These are phyloP conservation scores for Bostrychus sinensis DNA, from an alignment of 2,113 vertebrate species.

Conservation along the genomic window DNA sequence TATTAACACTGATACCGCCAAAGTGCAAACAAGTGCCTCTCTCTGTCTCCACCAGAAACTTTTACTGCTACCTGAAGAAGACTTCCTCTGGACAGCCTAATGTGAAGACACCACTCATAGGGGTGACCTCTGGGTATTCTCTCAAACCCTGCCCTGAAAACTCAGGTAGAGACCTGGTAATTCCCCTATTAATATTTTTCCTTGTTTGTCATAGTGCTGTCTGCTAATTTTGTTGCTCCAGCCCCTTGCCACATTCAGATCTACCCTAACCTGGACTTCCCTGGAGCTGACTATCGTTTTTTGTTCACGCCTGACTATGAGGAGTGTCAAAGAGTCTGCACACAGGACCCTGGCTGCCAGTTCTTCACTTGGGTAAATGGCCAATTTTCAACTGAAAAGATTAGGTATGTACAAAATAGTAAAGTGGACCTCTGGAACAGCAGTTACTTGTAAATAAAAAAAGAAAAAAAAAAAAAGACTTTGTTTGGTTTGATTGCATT, in stretches of 20 bases:
- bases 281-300: slow-evolving; percentile 36
- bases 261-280: slow-evolving; percentile 61
- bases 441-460: background rate
- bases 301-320: slow-evolving; percentile 52
- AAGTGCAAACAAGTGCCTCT: too few relatives aligned
- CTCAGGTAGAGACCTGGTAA: background rate
- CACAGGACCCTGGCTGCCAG: slow-evolving; percentile 58
- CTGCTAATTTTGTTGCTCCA: background rate
- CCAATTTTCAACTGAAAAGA: fast-evolving
- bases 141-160: slow-evolving; percentile 43
- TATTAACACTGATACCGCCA: too few relatives aligned
- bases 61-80: slow-evolving; percentile 68
- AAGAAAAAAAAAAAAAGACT: too few relatives aligned
- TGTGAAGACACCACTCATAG: background rate
- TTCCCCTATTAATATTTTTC: background rate
- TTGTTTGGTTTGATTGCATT: slow-evolving; percentile 8
- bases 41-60: slow-evolving; percentile 48
- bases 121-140: slow-evolving; percentile 69
- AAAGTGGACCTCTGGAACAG: background rate
- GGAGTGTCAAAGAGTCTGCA: slow-evolving; percentile 71
- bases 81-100: slow-evolving; percentile 31
- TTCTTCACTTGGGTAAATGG: slow-evolving; percentile 59
- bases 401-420: slow-evolving; percentile 31
- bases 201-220: background rate
- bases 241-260: slow-evolving; percentile 40